Conservation (phyloP, 2,888 invertebrate species). For the Eupithecia subumbrata region DNA sequence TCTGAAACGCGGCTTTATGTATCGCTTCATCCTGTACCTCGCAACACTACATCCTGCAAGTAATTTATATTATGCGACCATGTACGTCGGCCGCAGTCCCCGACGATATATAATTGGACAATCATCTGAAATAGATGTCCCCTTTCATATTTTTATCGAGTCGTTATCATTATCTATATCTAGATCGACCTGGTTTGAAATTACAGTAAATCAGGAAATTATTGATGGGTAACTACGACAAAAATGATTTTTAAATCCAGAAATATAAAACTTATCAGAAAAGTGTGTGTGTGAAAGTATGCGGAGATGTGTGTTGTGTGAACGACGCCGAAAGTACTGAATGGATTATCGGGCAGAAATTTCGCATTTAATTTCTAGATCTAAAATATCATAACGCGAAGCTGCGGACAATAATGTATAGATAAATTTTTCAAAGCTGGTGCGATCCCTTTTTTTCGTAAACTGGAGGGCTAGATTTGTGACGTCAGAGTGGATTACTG, state of each 20-base stretch:
- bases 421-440: not conserved
- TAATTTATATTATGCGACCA: conserved; percentile 65
- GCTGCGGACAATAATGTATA: too few relatives aligned
- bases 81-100: conserved; percentile 51
- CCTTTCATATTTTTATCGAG: conserved; percentile 26
- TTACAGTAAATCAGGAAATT: not conserved
- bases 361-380: not conserved
- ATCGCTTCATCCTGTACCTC: conserved; percentile 37
- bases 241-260: not conserved
- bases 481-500: too few relatives aligned
- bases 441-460: too few relatives aligned
- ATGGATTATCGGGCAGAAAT: not conserved
- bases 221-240: not conserved
- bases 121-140: conserved; percentile 49
- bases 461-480: too few relatives aligned
- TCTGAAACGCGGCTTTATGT: too few relatives aligned
- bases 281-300: too few relatives aligned
- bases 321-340: not conserved
- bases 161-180: not conserved
- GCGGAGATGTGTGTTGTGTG: not conserved
- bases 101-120: conserved; percentile 58
- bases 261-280: not conserved
- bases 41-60: conserved; percentile 44
- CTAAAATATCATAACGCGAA: not conserved
- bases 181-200: not conserved